phyloP scores from a whole-genome alignment of 2,888 invertebrate species.

The Meandrusa payeni region DNA sequence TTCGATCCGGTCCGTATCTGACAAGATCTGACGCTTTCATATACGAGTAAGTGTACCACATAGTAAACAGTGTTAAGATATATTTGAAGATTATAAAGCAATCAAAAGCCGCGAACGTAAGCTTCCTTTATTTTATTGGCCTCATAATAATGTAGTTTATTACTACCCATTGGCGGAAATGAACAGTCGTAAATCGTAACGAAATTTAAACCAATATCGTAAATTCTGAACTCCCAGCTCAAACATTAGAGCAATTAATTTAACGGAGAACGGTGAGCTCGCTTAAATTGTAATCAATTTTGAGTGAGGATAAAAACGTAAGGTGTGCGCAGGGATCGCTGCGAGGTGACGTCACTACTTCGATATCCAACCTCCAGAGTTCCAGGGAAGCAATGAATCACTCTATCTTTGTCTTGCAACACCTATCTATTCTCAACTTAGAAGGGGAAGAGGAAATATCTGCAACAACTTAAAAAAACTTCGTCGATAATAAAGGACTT shows the following conservation, averaged over 20 bases:
- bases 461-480: conserved; percentile 12
- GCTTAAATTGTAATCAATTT: conserved; percentile 33
- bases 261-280: conserved; percentile 31
- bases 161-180: conserved; percentile 28
- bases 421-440: conserved; percentile 9
- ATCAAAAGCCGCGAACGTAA: conserved; percentile 15
- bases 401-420: conserved; percentile 18
- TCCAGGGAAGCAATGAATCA: conserved; percentile 23
- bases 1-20: background rate
- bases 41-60: background rate
- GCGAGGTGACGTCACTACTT: conserved; percentile 17
- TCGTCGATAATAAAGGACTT: conserved; percentile 1
- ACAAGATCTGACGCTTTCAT: background rate
- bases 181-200: conserved; percentile 33
- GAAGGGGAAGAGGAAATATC: conserved; percentile 8
- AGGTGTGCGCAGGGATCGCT: conserved; percentile 13
- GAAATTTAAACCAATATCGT: conserved; percentile 35
- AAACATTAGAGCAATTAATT: conserved; percentile 39
- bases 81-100: conserved; percentile 8
- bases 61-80: no score
- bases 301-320: conserved; percentile 21
- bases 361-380: conserved; percentile 20
- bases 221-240: conserved; percentile 35
- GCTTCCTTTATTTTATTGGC: conserved; percentile 17
- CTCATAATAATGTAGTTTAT: conserved; percentile 24